Percentiles rank a stretch among this genome's conserved stretches.
Evolutionary conservation across 2,113 vertebrate genomes (phyloP).

Genomic region (Pseudorhombus dupliciocellatus): DNA sequence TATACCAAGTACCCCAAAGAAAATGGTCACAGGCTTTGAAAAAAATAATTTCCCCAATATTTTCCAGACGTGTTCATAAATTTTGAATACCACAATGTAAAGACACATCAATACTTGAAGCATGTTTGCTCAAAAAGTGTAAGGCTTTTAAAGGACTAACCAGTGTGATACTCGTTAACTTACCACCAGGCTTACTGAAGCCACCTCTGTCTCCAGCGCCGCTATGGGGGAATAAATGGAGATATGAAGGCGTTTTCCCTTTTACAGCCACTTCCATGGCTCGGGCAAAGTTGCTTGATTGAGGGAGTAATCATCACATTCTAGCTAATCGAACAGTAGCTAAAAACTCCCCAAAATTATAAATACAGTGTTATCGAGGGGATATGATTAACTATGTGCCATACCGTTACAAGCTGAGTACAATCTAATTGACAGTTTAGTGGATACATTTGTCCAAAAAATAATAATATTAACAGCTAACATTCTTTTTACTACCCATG

Average conservation of each 20-base stretch:
- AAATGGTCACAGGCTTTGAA: conserved; percentile 74
- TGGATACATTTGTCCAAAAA: conserved; percentile 50
- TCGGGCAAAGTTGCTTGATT: conserved; percentile 93
- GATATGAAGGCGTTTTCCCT: conserved; percentile 99
- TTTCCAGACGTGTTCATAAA: conserved; percentile 56
- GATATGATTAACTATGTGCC: conserved; percentile 39
- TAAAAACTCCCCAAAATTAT: conserved; percentile 57
- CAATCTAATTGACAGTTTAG: conserved; percentile 67
- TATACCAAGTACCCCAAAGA: conserved; percentile 68
- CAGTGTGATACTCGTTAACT: conserved; percentile 99
- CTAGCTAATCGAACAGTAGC: conserved; percentile 84
- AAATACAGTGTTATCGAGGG: conserved; percentile 49
- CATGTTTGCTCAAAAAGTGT: conserved; percentile 79
- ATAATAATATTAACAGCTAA: conserved; percentile 36
- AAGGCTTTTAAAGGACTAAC: conserved; percentile 87
- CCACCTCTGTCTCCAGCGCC: conserved; percentile 99
- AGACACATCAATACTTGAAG: conserved; percentile 68
- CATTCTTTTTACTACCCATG: conserved; percentile 44
- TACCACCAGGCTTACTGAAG: conserved; percentile 99
- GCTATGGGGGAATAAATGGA: conserved; percentile 99
- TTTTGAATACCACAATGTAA: conserved; percentile 73
- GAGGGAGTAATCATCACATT: conserved; percentile 88
- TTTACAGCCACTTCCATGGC: conserved; percentile 98
- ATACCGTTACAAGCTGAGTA: conserved; percentile 57
- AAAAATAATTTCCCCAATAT: conserved; percentile 51